phyloP scores from a whole-genome alignment of 2,888 invertebrate species.

The Caenorhabditis virilis region DNA sequence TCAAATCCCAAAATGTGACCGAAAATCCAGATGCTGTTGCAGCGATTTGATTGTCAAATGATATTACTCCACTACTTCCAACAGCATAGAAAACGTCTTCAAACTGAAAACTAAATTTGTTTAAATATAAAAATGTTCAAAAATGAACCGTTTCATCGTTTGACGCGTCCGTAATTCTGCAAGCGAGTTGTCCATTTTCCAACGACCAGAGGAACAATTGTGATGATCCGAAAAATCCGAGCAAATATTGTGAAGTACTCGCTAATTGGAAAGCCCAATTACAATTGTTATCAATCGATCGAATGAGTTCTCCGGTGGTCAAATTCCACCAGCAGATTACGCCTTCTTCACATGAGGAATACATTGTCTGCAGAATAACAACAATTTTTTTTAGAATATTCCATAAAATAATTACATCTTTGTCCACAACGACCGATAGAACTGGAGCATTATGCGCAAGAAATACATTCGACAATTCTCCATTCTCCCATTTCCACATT shows the following conservation, averaged over 20 bases:
- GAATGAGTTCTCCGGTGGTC: slow-evolving; percentile 32
- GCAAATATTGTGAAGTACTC: slow-evolving; percentile 20
- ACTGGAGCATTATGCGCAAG: slow-evolving; percentile 57
- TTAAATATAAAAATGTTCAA: too few relatives aligned
- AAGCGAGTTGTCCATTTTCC: slow-evolving; percentile 20
- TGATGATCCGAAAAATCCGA: slow-evolving; percentile 35
- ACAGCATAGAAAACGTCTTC: slow-evolving; percentile 22
- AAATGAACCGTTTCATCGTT: slow-evolving; percentile 20
- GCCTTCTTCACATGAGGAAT: slow-evolving; percentile 58
- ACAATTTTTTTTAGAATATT: neutral
- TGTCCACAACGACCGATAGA: slow-evolving; percentile 10
- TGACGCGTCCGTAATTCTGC: slow-evolving; percentile 19
- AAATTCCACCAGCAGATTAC: slow-evolving; percentile 64
- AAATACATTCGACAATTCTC: slow-evolving; percentile 44
- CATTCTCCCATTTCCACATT: slow-evolving; percentile 47
- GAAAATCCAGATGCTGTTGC: slow-evolving; percentile 45
- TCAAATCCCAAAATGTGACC: slow-evolving; percentile 60
- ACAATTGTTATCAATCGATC: slow-evolving; percentile 28
- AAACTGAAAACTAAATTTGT: too few relatives aligned
- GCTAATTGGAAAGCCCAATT: slow-evolving; percentile 31
- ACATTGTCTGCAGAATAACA: slow-evolving; percentile 36
- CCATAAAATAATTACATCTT: slow-evolving; percentile 10
- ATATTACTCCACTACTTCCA: slow-evolving; percentile 39
- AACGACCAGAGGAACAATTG: slow-evolving; percentile 35
- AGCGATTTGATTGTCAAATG: slow-evolving; percentile 48